phyloP scores from a whole-genome alignment of 37 sponge, comb jelly and placozoan genomes.

The Hexactinellida sp. region DNA sequence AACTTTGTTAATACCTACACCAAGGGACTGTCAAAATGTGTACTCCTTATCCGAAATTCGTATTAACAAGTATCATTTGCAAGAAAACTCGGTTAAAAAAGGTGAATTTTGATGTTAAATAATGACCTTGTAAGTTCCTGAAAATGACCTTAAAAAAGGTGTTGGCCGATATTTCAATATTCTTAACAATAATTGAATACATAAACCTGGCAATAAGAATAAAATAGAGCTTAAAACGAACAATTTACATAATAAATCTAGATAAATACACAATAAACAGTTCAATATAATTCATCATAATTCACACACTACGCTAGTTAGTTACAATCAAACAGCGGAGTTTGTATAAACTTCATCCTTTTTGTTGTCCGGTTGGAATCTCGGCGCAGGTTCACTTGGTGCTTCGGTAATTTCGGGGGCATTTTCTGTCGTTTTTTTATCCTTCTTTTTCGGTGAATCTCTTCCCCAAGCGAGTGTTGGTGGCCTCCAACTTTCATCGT shows the following conservation, averaged over 20 bases:
- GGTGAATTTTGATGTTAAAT: too few species aligned
- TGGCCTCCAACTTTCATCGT: background rate
- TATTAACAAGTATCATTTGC: too few species aligned
- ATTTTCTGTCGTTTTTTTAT: background rate
- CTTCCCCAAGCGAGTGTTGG: slow-evolving; percentile 4
- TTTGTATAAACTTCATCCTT: background rate
- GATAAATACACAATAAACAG: background rate
- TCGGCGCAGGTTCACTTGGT: background rate
- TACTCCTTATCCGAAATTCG: too few species aligned
- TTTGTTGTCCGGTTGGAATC: background rate
- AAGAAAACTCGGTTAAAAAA: too few species aligned
- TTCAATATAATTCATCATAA: background rate
- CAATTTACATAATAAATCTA: background rate
- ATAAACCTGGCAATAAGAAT: too few species aligned
- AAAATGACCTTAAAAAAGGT: too few species aligned
- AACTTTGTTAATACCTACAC: too few species aligned
- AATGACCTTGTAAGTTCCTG: too few species aligned
- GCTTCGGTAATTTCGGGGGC: background rate
- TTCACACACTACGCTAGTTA: background rate
- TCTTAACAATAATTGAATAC: too few species aligned
- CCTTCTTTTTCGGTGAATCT: background rate
- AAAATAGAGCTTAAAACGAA: too few species aligned
- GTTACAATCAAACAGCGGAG: background rate
- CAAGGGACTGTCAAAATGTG: too few species aligned
- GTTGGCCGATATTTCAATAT: too few species aligned